phyloP scores from a whole-genome alignment of 1,140 invertebrate genomes.

The Drosophila ogumai region DNA sequence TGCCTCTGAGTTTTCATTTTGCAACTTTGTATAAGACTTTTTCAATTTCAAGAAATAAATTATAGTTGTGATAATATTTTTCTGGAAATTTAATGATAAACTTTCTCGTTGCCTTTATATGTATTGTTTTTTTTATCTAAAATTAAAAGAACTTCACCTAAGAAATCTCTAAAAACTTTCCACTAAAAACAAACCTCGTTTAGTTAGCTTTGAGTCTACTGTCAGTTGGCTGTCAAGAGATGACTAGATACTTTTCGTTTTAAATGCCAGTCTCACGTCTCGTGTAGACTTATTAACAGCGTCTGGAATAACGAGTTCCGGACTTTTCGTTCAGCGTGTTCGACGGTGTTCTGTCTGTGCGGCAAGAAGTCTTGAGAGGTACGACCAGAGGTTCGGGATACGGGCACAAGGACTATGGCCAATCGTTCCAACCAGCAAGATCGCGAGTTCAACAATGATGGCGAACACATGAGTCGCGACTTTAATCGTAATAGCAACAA shows the following conservation, averaged over 20 bases:
- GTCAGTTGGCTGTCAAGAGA: slow-evolving; percentile 24
- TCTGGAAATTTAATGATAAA: not conserved
- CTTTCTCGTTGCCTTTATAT: too few relatives aligned
- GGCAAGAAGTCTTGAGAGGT: slow-evolving; percentile 4
- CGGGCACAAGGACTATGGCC: slow-evolving; percentile 53
- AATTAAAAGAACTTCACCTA: too few relatives aligned
- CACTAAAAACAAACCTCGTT: not conserved
- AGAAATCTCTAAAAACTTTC: not conserved
- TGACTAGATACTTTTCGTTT: too few relatives aligned
- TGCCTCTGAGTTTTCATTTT: not conserved
- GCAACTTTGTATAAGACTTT: not conserved
- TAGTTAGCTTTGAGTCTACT: slow-evolving; percentile 14
- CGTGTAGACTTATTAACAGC: slow-evolving; percentile 62
- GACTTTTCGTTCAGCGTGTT: slow-evolving; percentile 42
- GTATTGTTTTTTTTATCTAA: too few relatives aligned
- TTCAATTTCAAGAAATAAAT: not conserved
- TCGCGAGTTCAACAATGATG: slow-evolving; percentile 34
- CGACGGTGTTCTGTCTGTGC: slow-evolving; percentile 3
- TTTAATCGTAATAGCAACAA: slow-evolving; percentile 15
- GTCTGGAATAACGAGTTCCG: slow-evolving; percentile 68
- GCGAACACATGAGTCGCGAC: slow-evolving; percentile 21
- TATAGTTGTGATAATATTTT: not conserved
- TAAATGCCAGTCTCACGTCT: slow-evolving; percentile 45
- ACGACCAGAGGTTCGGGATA: slow-evolving; percentile 6
- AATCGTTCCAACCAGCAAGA: slow-evolving; percentile 45